A percentile compares a stretch with the other conserved stretches of the same genome.
These are phyloP conservation scores for Decapterus maruadsi DNA, from an alignment of 2,797 vertebrate species.

Conservation along the genomic window DNA sequence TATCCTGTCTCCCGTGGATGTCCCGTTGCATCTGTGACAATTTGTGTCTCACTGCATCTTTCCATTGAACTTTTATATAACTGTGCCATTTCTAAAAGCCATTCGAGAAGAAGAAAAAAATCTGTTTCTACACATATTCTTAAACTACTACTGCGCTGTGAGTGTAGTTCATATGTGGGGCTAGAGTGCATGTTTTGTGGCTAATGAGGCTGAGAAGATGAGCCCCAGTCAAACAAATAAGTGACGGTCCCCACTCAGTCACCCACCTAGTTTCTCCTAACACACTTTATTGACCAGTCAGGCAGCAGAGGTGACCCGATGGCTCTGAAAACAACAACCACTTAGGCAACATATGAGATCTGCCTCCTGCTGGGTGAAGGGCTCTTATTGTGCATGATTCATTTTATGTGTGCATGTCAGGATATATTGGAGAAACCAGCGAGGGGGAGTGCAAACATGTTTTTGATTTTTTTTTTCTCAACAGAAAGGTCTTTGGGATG, in stretches of 20 bases:
- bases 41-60: not conserved
- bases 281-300: slow-evolving; percentile 45
- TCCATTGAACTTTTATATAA: not conserved
- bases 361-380: slow-evolving; percentile 18
- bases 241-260: slow-evolving; percentile 28
- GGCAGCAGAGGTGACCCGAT: slow-evolving; percentile 43
- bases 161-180: not conserved
- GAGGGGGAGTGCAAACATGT: not conserved
- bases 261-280: slow-evolving; percentile 24
- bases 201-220: slow-evolving; percentile 10
- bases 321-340: slow-evolving; percentile 37
- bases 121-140: not conserved
- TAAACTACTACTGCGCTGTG: not conserved
- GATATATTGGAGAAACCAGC: slow-evolving; percentile 4
- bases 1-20: not conserved
- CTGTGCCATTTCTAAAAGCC: not conserved
- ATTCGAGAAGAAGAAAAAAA: not conserved
- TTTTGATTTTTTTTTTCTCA: not conserved
- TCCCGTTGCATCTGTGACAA: no score
- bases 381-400: slow-evolving; percentile 28
- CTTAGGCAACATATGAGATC: slow-evolving; percentile 26
- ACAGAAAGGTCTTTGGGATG: not conserved
- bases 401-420: slow-evolving; percentile 35
- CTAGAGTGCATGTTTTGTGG: slow-evolving; percentile 14
- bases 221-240: slow-evolving; percentile 29